Evolutionary conservation across 2,797 vertebrate genomes (phyloP).

Genomic region (Parambassis ranga): DNA sequence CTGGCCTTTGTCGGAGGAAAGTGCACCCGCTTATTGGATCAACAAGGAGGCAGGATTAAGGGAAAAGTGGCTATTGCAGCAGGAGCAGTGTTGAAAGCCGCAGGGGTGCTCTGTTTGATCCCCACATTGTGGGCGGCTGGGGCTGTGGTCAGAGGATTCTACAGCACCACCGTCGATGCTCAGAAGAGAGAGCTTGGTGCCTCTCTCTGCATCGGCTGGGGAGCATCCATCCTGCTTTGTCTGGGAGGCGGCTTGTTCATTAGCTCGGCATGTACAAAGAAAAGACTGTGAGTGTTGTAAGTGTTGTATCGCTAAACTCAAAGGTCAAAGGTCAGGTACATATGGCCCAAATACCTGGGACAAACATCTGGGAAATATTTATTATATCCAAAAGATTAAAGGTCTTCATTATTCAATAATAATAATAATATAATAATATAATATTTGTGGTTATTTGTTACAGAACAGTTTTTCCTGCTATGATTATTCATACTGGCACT

Average conservation of each 20-base stretch:
- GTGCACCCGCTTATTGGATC: slow-evolving; percentile 82
- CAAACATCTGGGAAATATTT: too few species aligned
- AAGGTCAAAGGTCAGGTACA: too few species aligned
- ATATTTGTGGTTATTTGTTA: too few species aligned
- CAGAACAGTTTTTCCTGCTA: too few species aligned
- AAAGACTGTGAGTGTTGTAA: too few species aligned
- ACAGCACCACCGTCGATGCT: slow-evolving; percentile 78
- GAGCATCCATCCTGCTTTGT: slow-evolving; percentile 82
- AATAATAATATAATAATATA: too few species aligned
- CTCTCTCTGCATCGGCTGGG: slow-evolving; percentile 92
- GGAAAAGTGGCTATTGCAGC: slow-evolving; percentile 72
- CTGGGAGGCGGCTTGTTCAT: slow-evolving; percentile 89
- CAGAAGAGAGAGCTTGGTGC: slow-evolving; percentile 91
- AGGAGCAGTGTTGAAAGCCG: slow-evolving; percentile 69
- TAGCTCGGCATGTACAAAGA: slow-evolving; percentile 61
- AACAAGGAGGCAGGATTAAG: slow-evolving; percentile 57
- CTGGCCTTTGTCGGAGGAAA: slow-evolving; percentile 84
- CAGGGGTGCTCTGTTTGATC: slow-evolving; percentile 80
- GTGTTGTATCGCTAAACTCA: too few species aligned
- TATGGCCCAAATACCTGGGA: too few species aligned
- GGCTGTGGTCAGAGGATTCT: slow-evolving; percentile 76
- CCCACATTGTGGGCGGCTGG: slow-evolving; percentile 79
- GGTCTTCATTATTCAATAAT: too few species aligned
- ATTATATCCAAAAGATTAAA: too few species aligned
- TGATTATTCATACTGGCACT: too few species aligned